Evolutionary conservation across 2,113 vertebrate genomes (phyloP).

Genomic region (Sceloporus undulatus): DNA sequence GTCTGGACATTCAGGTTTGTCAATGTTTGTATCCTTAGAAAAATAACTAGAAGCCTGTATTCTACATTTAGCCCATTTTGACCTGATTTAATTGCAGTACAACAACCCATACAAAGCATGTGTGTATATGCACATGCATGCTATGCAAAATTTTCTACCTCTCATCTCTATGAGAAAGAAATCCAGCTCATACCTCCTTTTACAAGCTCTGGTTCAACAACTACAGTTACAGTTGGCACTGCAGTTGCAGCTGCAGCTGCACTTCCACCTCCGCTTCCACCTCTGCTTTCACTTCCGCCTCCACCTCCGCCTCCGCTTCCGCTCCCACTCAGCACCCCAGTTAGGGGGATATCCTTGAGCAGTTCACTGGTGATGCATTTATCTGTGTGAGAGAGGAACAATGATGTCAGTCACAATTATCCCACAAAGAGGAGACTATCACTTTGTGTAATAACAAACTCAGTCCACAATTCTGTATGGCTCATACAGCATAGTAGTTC

Average conservation of each 20-base stretch:
- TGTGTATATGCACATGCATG: too few species aligned
- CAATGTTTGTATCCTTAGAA: too few species aligned
- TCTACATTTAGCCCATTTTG: too few species aligned
- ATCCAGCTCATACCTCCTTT: slow-evolving; percentile 26
- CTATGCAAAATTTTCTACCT: neutral
- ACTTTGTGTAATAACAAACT: too few species aligned
- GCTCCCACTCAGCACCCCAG: neutral
- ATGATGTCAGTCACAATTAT: neutral
- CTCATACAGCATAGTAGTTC: too few species aligned
- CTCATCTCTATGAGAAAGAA: neutral
- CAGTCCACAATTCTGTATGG: too few species aligned
- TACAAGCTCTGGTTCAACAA: slow-evolving; percentile 26
- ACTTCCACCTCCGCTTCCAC: neutral
- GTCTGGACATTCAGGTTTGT: too few species aligned
- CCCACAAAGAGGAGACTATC: neutral
- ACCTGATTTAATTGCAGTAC: too few species aligned
- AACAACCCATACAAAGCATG: too few species aligned
- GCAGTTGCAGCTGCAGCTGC: neutral
- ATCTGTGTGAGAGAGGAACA: slow-evolving; percentile 43
- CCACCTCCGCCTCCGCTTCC: neutral
- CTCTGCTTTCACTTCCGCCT: neutral
- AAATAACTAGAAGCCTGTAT: too few species aligned
- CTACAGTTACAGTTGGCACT: neutral
- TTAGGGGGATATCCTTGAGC: slow-evolving; percentile 74
- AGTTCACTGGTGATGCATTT: slow-evolving; percentile 78